Conservation (phyloP, 2,888 invertebrate species). For the Microdon myrmicae region DNA sequence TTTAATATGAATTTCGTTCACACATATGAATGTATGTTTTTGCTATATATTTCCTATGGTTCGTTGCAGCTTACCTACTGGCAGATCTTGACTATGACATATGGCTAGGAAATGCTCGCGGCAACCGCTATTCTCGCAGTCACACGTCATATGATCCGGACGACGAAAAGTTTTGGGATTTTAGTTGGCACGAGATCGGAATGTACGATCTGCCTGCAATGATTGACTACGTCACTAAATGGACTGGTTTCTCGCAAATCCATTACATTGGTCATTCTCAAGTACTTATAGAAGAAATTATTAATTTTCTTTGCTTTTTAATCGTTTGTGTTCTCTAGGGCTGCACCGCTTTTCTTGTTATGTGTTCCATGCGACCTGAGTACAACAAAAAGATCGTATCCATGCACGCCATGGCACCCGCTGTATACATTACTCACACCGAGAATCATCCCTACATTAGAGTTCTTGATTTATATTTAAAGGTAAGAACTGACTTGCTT, state of each 20-base stretch:
- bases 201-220: conserved; percentile 82
- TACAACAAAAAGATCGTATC: conserved; percentile 76
- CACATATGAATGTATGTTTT: too few species aligned
- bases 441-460: conserved; percentile 63
- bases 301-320: background rate
- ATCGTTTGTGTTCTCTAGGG: conserved; percentile 68
- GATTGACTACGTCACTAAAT: conserved; percentile 74
- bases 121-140: conserved; percentile 65
- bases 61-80: conserved; percentile 67
- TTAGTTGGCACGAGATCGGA: conserved; percentile 89
- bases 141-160: conserved; percentile 62
- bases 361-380: conserved; percentile 73
- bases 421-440: conserved; percentile 70
- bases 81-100: conserved; percentile 67
- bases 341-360: conserved; percentile 76
- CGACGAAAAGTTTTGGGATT: conserved; percentile 72
- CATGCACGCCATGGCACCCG: conserved; percentile 77
- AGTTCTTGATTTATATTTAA: conserved; percentile 62
- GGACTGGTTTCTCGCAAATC: conserved; percentile 68
- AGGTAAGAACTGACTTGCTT: conserved; percentile 57
- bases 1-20: too few species aligned
- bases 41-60: too few species aligned
- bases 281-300: conserved; percentile 66
- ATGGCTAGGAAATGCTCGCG: conserved; percentile 66
- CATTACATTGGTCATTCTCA: conserved; percentile 75